Evolutionary conservation across 2,797 vertebrate genomes (phyloP), one percentile per base, ranked within the genome.

Genomic region (Esox lucius): DNA sequence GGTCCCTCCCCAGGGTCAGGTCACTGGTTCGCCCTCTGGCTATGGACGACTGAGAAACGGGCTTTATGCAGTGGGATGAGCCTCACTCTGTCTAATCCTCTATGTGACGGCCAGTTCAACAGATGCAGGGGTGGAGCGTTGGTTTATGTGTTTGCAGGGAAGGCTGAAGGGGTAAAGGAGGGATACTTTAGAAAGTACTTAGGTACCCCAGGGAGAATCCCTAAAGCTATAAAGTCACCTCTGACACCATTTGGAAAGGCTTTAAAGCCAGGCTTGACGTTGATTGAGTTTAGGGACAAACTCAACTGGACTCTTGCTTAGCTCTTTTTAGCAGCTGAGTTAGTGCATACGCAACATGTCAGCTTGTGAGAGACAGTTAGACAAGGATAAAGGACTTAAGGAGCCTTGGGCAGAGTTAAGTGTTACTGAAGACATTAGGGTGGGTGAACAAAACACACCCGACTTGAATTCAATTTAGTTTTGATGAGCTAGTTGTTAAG

Each of bases 1-100:
- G 61, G 59, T 16, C 17, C 15, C 42, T 31, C 62, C 22, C 26
- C 68, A 19, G n/a, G n/a, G 28, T 26, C 73, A 39, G 66, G 19
- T 39, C 74, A 74, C 74, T 28, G 16, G 67, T n/a, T 42, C 35
- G 49, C 76, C 82, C 79, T 80, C 39, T 56, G 80, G 82, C 75
- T 76, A 83, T 77, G 19, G n/a, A 0, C 9, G 11, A 12, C 11
- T 22, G 19, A 68, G 66, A 17, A n/a, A 9, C 5, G 8, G 65
- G 31, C 15, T 35, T 31, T 28, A 39, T 11, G 67, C 19, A 5
- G 35, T 39, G 19, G 67, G 35, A 19, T 16, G 46, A 8, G 24
- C 24, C 17, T 39, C 16, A 33, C 65, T 19, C 28, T 3, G 26
- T 64, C 61, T 22, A 22, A 56, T 17, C 24, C 22, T 28, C 22